A percentile compares a stretch with the other conserved stretches of the same genome.
Evolutionary conservation across 2,113 vertebrate species (phyloP).

Genomic region (Cepphus grylle): DNA sequence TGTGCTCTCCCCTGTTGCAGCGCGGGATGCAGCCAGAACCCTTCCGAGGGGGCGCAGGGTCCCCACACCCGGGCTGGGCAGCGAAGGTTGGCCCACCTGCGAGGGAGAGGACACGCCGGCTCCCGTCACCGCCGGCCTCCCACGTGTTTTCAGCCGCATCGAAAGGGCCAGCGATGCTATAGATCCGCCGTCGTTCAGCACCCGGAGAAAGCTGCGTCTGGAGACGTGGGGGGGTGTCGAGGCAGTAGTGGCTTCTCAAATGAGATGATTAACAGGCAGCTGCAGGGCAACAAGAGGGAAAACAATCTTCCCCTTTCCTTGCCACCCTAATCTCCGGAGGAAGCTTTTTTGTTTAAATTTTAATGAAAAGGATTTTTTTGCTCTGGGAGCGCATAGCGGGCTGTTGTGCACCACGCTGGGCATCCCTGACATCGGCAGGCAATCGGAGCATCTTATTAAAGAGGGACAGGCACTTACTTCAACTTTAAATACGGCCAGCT

Average conservation of each 20-base stretch:
- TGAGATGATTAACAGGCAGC: conserved; percentile 62
- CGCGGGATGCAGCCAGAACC: not conserved
- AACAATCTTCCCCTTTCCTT: conserved; percentile 18
- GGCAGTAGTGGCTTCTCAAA: conserved; percentile 65
- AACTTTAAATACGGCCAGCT: not conserved
- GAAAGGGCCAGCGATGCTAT: not conserved
- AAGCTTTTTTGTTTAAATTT: conserved; percentile 37
- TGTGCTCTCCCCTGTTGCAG: not conserved
- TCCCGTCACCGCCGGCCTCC: fast-evolving
- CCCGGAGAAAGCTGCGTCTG: not conserved
- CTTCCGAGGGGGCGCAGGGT: fast-evolving
- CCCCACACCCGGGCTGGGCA: not conserved
- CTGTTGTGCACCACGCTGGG: not conserved
- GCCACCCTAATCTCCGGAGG: not conserved
- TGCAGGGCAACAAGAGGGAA: conserved; percentile 38
- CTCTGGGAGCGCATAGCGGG: not conserved
- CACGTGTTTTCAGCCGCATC: not conserved
- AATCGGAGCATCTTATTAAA: not conserved
- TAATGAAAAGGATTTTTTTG: conserved; percentile 18
- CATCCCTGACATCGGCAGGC: not conserved
- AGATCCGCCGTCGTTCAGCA: conserved; percentile 21
- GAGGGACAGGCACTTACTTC: not conserved
- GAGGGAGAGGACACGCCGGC: not conserved
- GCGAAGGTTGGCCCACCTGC: not conserved
- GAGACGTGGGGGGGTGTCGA: not conserved